Evolutionary conservation across 2,113 vertebrate genomes (phyloP).

Genomic region (Ia io): DNA sequence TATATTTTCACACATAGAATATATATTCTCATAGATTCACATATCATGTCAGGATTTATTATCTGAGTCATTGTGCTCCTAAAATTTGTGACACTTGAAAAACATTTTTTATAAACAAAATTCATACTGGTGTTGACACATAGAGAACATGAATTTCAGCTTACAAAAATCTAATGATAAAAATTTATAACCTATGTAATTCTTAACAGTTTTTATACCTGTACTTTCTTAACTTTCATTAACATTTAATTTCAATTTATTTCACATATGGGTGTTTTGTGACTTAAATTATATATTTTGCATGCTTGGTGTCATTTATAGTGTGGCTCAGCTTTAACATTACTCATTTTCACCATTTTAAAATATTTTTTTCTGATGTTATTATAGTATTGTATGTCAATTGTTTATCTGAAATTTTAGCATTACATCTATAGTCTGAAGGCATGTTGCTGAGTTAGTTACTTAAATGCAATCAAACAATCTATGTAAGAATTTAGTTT

Average conservation of each 20-base stretch:
- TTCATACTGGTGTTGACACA: conserved; percentile 34
- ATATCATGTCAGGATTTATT: conserved; percentile 37
- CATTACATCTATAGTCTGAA: neutral
- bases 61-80: conserved; percentile 17
- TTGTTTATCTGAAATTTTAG: conserved; percentile 31
- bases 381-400: neutral
- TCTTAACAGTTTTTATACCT: conserved; percentile 35
- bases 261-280: conserved; percentile 31
- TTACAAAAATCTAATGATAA: neutral
- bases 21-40: conserved; percentile 22
- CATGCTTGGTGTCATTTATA: neutral
- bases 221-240: conserved; percentile 19
- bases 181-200: conserved; percentile 12
- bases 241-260: conserved; percentile 53
- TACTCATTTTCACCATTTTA: conserved; percentile 30
- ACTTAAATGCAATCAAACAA: neutral
- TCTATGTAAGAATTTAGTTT: neutral
- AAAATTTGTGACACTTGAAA: conserved; percentile 52
- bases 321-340: conserved; percentile 5
- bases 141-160: conserved; percentile 25
- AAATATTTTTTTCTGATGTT: conserved; percentile 30
- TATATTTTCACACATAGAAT: conserved; percentile 38
- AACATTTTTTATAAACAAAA: conserved; percentile 58
- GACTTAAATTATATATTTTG: conserved; percentile 41
- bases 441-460: conserved; percentile 15